A percentile compares a stretch with the other conserved stretches of the same genome.
Conservation (phyloP, 1,140 invertebrate genomes). For the Drosophila repleta region DNA sequence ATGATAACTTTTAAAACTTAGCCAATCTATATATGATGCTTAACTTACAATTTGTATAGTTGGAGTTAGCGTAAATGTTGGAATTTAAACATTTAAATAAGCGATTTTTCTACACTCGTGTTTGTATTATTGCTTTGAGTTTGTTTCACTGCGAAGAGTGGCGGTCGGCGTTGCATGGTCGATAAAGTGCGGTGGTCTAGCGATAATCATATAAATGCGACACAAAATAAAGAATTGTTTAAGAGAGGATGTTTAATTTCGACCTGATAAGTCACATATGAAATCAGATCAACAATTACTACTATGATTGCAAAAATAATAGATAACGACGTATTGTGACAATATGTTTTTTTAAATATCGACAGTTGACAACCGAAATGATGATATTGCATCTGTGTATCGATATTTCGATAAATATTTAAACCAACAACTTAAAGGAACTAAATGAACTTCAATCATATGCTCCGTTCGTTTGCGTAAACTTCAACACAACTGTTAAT, state of each 20-base stretch:
- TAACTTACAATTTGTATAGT: slow-evolving; percentile 67
- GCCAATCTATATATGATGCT: slow-evolving; percentile 24
- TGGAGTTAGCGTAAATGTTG: slow-evolving; percentile 42
- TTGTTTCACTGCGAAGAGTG: slow-evolving; percentile 43
- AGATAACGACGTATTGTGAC: background rate
- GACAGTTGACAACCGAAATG: no score
- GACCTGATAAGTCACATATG: background rate
- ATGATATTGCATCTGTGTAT: background rate
- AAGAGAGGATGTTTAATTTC: background rate
- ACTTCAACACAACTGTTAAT: slow-evolving; percentile 2
- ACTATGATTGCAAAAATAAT: background rate
- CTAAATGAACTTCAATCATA: background rate
- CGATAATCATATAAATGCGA: slow-evolving; percentile 13
- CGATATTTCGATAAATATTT: background rate
- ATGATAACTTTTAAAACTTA: slow-evolving; percentile 34
- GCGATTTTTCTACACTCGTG: slow-evolving; percentile 41
- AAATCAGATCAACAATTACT: no score
- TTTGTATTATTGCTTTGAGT: slow-evolving; percentile 50
- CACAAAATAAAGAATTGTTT: background rate
- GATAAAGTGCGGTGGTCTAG: slow-evolving; percentile 26
- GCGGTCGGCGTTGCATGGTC: slow-evolving; percentile 27
- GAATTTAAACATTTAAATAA: slow-evolving; percentile 64
- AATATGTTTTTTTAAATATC: background rate
- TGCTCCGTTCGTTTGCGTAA: background rate
- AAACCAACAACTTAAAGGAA: background rate